These are phyloP conservation scores for Labroides dimidiatus DNA, from an alignment of 2,797 vertebrate genomes.

Conservation along the genomic window DNA sequence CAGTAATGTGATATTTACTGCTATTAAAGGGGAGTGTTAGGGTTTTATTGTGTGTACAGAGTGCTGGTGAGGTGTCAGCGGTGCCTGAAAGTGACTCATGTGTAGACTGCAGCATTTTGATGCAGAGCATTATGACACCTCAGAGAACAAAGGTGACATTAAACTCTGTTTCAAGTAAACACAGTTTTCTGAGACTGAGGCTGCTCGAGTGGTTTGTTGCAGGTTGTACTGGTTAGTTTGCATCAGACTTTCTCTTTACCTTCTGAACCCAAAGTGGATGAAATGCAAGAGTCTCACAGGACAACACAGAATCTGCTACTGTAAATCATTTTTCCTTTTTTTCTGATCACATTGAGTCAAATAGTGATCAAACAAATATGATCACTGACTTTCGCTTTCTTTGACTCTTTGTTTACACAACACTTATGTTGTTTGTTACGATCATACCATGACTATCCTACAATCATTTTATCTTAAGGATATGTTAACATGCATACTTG, in stretches of 20 bases:
- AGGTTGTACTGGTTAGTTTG: constrained; percentile 30
- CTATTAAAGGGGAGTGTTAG: constrained; percentile 5
- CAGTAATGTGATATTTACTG: background rate
- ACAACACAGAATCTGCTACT: constrained; percentile 9
- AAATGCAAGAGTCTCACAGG: background rate
- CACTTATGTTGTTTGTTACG: background rate
- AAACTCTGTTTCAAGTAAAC: constrained; percentile 33
- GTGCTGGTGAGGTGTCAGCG: constrained; percentile 13
- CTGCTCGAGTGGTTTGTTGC: constrained; percentile 4
- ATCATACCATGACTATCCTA: background rate
- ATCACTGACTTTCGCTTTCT: no score
- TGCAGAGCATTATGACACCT: constrained; percentile 21
- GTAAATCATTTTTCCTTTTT: no score
- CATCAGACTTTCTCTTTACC: constrained; percentile 38
- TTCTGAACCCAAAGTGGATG: background rate
- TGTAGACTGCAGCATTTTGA: constrained; percentile 15
- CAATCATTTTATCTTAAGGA: background rate
- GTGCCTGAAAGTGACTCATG: constrained; percentile 3
- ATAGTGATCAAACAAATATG: background rate
- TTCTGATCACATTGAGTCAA: no score
- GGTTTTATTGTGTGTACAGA: constrained; percentile 8
- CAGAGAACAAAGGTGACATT: constrained; percentile 25
- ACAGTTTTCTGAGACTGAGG: constrained; percentile 3
- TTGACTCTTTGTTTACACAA: background rate
- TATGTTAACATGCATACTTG: background rate